These are phyloP conservation scores for Eupithecia subumbrata DNA, from an alignment of 2,888 invertebrate species.

Conservation along the genomic window DNA sequence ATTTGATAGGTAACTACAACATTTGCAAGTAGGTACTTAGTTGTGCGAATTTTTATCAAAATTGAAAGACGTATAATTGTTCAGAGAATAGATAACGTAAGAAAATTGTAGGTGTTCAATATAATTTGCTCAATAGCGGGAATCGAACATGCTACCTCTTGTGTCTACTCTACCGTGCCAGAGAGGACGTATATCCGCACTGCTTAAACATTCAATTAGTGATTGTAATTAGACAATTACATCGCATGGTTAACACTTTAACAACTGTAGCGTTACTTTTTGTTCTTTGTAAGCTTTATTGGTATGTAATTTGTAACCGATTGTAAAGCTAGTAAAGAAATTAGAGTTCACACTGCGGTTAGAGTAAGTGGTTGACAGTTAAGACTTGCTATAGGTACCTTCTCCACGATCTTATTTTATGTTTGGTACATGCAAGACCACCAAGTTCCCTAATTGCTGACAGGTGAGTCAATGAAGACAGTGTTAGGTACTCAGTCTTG, in stretches of 20 bases:
- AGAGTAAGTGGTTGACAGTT: neutral
- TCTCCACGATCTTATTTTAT: too few species aligned
- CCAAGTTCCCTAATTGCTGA: too few species aligned
- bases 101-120: neutral
- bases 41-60: too few species aligned
- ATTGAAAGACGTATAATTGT: neutral
- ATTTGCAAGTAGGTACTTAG: too few species aligned
- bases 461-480: too few species aligned
- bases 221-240: neutral
- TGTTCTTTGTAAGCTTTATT: neutral
- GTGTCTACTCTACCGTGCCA: neutral
- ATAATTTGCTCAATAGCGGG: neutral
- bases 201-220: constrained; percentile 3
- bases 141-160: neutral
- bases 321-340: neutral
- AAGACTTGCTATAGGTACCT: neutral
- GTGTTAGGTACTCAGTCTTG: too few species aligned
- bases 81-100: too few species aligned
- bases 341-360: neutral
- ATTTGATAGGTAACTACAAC: too few species aligned
- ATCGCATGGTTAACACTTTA: constrained; percentile 3
- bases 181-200: neutral
- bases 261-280: neutral
- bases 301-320: neutral
- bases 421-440: too few species aligned